Evolutionary conservation across 2,113 vertebrate species (phyloP), one percentile per base, ranked within the genome.

Genomic region (Montifringilla adamsi): DNA sequence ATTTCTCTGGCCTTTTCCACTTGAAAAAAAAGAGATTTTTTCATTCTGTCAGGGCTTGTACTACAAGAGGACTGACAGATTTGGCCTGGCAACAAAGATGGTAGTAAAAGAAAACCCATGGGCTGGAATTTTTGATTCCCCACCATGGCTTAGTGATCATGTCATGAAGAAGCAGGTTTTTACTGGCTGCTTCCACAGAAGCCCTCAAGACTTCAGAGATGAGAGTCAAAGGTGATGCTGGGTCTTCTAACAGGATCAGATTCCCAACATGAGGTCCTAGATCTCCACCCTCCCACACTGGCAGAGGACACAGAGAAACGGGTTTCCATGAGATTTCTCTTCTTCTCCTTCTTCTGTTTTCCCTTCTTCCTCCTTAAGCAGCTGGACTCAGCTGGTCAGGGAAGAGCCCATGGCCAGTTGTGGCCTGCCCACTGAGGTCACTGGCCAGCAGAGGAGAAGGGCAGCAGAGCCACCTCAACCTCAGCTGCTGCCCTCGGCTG

Each of bases 231-330:
- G 39, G 28, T 31, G 18, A 5, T 44, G 31, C n/a, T 68, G 63
- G 47, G 9, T 58, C 30, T 70, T 24, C 62, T 28, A 56, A 47
- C 4, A 66, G 15, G 49, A 30, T 31, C 67, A 83, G 41, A 18
- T 1, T 22, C 6, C 11, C 55, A 24, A 0, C 3, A 4, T 1
- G 24, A 73, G 9, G 13, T 27, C 28, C 7, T 33, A 63, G 35
- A 77, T 11, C 43, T 59, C 27, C 49, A 75, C 37, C 17, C 7
- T 80, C 49, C 14, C 30, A 18, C 1, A 0, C 33, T 7, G 18
- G 39, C 59, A 73, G 31, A 35, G 12, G 15, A 62, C 8, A 64
- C 8, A 59, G 16, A 47, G 5, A 68, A 86, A 56, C 0, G 5
- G 1, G 10, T 19, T 67, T 49, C n/a, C 3, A 1, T 3, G 2